Percentiles rank a stretch among this genome's conserved stretches.
Conservation (phyloP, 2,797 vertebrate genomes). For the Anas bahamensis region DNA sequence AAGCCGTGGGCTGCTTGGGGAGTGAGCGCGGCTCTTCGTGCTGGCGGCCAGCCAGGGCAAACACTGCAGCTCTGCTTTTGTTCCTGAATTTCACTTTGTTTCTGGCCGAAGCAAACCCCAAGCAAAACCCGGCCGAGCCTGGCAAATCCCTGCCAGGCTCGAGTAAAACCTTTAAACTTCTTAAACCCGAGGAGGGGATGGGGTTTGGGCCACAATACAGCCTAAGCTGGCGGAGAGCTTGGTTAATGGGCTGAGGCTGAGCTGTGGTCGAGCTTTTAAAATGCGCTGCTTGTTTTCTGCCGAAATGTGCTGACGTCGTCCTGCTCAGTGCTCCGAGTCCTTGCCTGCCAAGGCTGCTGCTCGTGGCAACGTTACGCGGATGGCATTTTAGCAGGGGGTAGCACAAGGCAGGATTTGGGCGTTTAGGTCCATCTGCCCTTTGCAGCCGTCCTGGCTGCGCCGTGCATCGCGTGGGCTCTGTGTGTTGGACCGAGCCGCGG, state of each 20-base stretch:
- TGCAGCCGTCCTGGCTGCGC: not conserved
- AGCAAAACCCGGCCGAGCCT: not conserved
- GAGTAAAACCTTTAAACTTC: conserved; percentile 20
- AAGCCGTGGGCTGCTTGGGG: fast-evolving
- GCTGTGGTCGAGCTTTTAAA: not conserved
- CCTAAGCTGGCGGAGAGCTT: not conserved
- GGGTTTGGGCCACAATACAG: not conserved
- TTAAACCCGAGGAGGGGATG: not conserved
- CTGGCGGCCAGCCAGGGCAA: conserved; percentile 2
- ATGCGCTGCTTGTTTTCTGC: not conserved
- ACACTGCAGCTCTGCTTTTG: not conserved
- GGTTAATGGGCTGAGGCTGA: not conserved
- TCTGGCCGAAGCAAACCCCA: not conserved
- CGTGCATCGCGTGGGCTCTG: fast-evolving
- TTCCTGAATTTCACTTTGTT: conserved; percentile 30
- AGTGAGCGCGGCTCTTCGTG: fast-evolving
- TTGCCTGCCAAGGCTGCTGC: not conserved
- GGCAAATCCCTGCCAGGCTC: conserved; percentile 1
- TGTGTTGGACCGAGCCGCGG: fast-evolving
- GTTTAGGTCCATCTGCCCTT: not conserved
- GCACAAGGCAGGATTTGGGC: not conserved
- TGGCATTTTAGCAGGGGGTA: not conserved
- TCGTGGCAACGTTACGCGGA: not conserved
- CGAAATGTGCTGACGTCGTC: not conserved
- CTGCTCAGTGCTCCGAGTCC: not conserved